Evolutionary conservation across 2,888 invertebrate genomes (phyloP), one percentile per base, ranked within the genome.

Genomic region (Trachelus stipa): DNA sequence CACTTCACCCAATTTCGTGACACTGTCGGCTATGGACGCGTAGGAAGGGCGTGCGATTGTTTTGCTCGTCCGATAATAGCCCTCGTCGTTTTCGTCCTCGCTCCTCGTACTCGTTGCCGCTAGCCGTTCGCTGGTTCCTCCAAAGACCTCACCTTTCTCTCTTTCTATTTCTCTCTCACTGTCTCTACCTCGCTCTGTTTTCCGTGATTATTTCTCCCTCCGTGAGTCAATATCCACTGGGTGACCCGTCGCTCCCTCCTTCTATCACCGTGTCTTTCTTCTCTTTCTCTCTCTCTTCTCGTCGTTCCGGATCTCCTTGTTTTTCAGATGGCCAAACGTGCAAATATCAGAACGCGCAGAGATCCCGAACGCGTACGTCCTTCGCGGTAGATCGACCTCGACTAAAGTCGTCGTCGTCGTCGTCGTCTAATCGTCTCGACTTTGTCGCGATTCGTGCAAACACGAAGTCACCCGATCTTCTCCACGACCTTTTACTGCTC

Each of bases 381-480:
- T 82, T 75, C 79, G 74, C 81, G 81, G 77, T 80, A 80, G 85
- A 79, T 84, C 84, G 84, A 82, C 80, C 82, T 83, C 81, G 81
- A 85, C 83, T 84, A 85, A 83, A 56, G 80, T 76, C 74, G 79
- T 68, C 73, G 73, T 73, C 68, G 76, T 77, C 78, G 74, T 75
- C 79, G 77, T 69, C 23, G 40, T 56, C 23, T 56, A 56, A 56
- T 56, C 56, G 56, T 23, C 9, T 11, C 68, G 35, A 37, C 68
- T 69, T 40, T 71, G 37, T 75, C 71, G 78, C 71, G 34, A 75
- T 77, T 78, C 73, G 74, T 81, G 71, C 73, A 3, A 68, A 68
- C 79, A 73, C 79, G 80, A 76, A 79, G 73, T 79, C 79, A 76
- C 80, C 75, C 71, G 73, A 69, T 74, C 76, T 73, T 73, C 40